These are phyloP conservation scores for Psilanteris sp. DNA, from an alignment of 1,140 invertebrate species.

Conservation along the genomic window DNA sequence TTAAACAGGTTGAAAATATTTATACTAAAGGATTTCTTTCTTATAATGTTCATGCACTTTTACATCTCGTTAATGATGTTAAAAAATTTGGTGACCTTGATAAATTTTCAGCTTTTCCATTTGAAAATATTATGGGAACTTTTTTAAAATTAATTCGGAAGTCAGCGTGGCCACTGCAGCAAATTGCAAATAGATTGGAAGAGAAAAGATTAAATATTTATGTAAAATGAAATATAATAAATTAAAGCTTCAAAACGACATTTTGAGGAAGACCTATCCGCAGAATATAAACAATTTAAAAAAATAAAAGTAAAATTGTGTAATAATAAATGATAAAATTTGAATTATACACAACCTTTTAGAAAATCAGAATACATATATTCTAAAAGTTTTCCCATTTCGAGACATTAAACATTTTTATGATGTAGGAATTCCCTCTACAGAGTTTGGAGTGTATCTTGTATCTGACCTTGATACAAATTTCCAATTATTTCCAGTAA, in stretches of 20 bases:
- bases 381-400: not conserved
- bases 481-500: too few species aligned
- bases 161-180: not conserved
- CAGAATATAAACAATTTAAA: not conserved
- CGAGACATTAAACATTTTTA: not conserved
- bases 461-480: too few species aligned
- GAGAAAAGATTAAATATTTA: not conserved
- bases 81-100: not conserved
- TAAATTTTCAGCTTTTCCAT: not conserved
- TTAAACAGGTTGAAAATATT: not conserved
- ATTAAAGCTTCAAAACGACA: not conserved
- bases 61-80: not conserved
- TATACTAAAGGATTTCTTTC: not conserved
- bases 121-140: not conserved
- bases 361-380: not conserved
- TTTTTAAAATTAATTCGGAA: not conserved
- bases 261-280: not conserved
- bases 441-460: not conserved
- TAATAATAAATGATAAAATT: too few species aligned
- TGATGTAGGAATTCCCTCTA: not conserved
- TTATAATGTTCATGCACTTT: not conserved
- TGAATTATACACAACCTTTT: not conserved
- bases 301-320: too few species aligned
- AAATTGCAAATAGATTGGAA: not conserved
- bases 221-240: not conserved